A percentile compares a stretch with the other conserved stretches of the same genome.
phyloP scores from a whole-genome alignment of 2,797 vertebrate genomes.

The Pachyuromys duprasi region DNA sequence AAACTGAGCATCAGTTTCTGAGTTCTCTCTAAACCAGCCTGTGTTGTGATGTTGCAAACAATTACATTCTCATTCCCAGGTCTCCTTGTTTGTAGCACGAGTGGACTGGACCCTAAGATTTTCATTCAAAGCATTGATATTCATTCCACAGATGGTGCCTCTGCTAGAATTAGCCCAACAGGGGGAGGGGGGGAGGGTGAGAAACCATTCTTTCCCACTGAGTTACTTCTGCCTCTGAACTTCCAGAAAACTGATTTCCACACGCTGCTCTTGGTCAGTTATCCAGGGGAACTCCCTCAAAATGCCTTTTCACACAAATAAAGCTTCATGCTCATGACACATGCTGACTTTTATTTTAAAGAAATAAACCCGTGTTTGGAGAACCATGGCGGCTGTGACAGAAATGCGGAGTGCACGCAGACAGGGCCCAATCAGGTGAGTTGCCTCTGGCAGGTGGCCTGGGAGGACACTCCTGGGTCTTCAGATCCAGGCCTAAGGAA shows the following conservation, averaged over 20 bases:
- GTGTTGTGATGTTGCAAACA: neutral
- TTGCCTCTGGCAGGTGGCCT: neutral
- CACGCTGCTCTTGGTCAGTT: neutral
- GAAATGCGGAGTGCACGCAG: constrained; percentile 93
- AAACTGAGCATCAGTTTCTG: neutral
- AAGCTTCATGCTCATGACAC: neutral
- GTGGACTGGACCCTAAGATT: neutral
- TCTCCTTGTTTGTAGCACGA: neutral
- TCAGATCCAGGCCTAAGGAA: neutral
- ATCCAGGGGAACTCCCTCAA: neutral
- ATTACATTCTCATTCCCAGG: neutral
- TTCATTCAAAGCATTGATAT: neutral
- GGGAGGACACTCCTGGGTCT: neutral
- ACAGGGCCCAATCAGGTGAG: constrained; percentile 95
- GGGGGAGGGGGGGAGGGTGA: neutral
- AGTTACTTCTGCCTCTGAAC: neutral
- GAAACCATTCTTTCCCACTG: neutral
- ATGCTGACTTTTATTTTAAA: constrained; percentile 82
- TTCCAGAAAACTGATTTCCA: neutral
- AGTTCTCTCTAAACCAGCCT: neutral
- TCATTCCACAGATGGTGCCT: neutral
- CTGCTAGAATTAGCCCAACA: neutral
- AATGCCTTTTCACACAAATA: neutral
- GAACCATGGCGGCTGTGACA: constrained; percentile 91
- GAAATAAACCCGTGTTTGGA: constrained; percentile 95